phyloP scores from a whole-genome alignment of 1,140 invertebrate genomes.

The Oncopeltus fasciatus region DNA sequence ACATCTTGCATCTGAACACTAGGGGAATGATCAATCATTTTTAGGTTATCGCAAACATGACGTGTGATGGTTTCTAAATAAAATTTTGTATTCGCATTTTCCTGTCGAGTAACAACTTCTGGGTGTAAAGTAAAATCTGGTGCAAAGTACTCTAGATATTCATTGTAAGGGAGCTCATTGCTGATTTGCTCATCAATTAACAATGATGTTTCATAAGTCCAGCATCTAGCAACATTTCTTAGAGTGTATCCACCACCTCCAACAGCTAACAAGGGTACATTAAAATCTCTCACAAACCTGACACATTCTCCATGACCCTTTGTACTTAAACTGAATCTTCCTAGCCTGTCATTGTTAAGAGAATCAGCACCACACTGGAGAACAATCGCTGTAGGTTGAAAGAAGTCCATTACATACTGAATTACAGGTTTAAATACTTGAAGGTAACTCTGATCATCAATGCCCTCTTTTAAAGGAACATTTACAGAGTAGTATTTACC shows the following conservation, averaged over 20 bases:
- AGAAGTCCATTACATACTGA: conserved; percentile 88
- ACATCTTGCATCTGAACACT: conserved; percentile 88
- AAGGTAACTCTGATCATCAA: conserved; percentile 86
- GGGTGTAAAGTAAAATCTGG: conserved; percentile 89
- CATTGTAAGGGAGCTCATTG: conserved; percentile 82
- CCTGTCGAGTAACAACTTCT: conserved; percentile 65
- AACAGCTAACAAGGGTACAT: conserved; percentile 84
- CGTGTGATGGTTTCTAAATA: conserved; percentile 78
- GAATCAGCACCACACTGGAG: conserved; percentile 98
- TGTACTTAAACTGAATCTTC: conserved; percentile 76
- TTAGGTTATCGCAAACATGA: conserved; percentile 72
- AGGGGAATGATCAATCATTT: conserved; percentile 74
- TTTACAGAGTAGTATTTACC: conserved; percentile 93
- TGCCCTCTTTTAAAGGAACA: conserved; percentile 91
- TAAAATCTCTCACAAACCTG: conserved; percentile 85
- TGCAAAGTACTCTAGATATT: conserved; percentile 90
- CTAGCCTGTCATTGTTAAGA: conserved; percentile 80
- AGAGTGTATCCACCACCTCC: conserved; percentile 96
- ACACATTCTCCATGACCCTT: conserved; percentile 94
- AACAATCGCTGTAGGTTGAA: conserved; percentile 91
- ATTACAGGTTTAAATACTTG: conserved; percentile 91
- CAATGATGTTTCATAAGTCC: conserved; percentile 97
- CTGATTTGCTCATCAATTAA: conserved; percentile 79
- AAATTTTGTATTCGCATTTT: conserved; percentile 85
- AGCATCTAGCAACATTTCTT: conserved; percentile 93